phyloP scores from a whole-genome alignment of 1,140 invertebrate genomes.

The Sinonovacula constricta region DNA sequence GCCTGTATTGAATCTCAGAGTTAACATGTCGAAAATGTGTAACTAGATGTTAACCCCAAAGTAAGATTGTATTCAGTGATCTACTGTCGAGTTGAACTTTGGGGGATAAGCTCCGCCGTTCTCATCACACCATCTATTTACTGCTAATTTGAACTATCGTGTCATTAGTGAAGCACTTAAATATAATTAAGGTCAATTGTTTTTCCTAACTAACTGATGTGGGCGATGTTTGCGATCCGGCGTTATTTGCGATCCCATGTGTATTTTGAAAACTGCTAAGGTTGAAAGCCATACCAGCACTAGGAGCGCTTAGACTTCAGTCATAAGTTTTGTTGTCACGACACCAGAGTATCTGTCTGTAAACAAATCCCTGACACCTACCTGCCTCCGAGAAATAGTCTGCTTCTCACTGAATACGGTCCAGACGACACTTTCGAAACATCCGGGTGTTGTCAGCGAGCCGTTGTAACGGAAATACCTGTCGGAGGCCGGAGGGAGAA shows the following conservation, averaged over 20 bases:
- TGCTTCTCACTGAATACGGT: conserved; percentile 83
- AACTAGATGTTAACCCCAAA: no score
- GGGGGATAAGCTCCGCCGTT: no score
- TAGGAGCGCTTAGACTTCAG: not conserved
- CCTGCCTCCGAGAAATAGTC: conserved; percentile 85
- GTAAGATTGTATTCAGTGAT: no score
- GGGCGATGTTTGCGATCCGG: not conserved
- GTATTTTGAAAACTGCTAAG: not conserved
- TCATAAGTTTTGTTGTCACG: not conserved
- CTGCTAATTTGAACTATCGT: no score
- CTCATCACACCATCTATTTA: no score
- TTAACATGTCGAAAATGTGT: no score
- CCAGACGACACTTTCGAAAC: conserved; percentile 87
- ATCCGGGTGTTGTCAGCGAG: conserved; percentile 87
- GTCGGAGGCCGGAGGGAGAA: conserved; percentile 65
- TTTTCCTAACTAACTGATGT: not conserved
- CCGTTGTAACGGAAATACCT: conserved; percentile 84
- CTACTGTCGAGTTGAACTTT: no score
- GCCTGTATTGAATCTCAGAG: no score
- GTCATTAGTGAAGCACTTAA: no score
- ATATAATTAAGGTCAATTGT: no score
- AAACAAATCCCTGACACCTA: conserved; percentile 31
- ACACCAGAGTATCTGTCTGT: not conserved
- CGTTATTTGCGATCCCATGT: not conserved
- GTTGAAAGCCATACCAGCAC: not conserved